Evolutionary conservation across 2,113 vertebrate genomes (phyloP), one percentile per base, ranked within the genome.

Genomic region (Hassar affinis): DNA sequence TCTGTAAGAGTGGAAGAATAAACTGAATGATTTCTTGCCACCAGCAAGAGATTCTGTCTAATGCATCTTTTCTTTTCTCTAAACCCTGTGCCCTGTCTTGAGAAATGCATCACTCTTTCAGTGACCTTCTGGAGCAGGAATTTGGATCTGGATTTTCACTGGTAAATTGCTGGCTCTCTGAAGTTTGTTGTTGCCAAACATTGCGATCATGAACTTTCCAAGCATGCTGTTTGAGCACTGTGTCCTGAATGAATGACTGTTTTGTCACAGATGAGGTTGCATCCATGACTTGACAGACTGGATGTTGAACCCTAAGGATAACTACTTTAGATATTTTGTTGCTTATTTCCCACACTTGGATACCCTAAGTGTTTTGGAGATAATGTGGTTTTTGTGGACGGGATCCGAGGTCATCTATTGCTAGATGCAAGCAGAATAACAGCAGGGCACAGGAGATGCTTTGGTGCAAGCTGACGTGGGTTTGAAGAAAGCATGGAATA

Each of bases 171-270:
- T 84, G 79, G 80, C 76, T 78, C 49, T 79, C 49, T 45, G 71
- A 66, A 57, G 45, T 59, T 75, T 84, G 25, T 30, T 61, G 12
- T 77, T 84, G 79, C 86, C 59, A 83, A 83, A 78, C 68, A 56
- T 42, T 35, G 38, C 71, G 86, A 76, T 76, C 84, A 85, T 87
- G 81, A 87, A 85, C 81, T 83, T 80, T 80, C 69, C 6, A 71
- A 59, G 77, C 72, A 38, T 61, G 56, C 27, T 54, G 38, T 45
- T 71, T 62, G 54, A 51, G 49, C 80, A 68, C 51, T 57, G 59
- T 66, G 35, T 61, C 30, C 52, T 15, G 68, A 61, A 78, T 30
- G 59, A 79, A 38, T 69, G 27, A 74, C 59, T 77, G 38, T 51
- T 86, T 84, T 86, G 78, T 76, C 49, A 64, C 75, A 71, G 27